Percentiles rank a stretch among this genome's conserved stretches.
Evolutionary conservation across 1,140 invertebrate species (phyloP).

Genomic region (Micrasema minimum): DNA sequence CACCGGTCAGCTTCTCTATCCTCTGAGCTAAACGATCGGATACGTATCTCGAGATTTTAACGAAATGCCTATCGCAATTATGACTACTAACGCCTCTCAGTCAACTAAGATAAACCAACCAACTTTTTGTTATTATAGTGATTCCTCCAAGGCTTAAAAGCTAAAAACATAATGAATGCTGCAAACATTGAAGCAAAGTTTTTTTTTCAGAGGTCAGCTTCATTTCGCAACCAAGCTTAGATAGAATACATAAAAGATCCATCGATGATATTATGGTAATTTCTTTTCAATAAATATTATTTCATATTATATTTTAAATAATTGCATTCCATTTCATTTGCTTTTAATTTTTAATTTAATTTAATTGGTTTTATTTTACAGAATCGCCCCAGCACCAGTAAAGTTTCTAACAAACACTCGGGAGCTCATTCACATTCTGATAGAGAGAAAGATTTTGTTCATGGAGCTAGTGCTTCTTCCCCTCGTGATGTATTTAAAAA

Average conservation of each 20-base stretch:
- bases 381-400: conserved; percentile 29
- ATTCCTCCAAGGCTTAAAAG: too few relatives aligned
- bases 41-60: too few relatives aligned
- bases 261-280: conserved; percentile 47
- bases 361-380: conserved; percentile 15
- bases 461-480: conserved; percentile 15
- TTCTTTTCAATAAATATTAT: too few relatives aligned
- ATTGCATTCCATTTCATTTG: neutral
- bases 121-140: too few relatives aligned
- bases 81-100: too few relatives aligned
- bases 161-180: too few relatives aligned
- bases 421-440: conserved; percentile 47
- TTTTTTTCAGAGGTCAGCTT: too few relatives aligned
- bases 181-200: too few relatives aligned
- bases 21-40: too few relatives aligned
- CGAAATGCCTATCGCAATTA: too few relatives aligned
- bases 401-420: conserved; percentile 42
- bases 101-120: too few relatives aligned
- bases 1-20: too few relatives aligned
- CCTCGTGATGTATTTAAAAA: conserved; percentile 30
- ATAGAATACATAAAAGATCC: conserved; percentile 39
- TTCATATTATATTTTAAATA: conserved; percentile 10
- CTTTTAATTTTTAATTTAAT: conserved; percentile 5
- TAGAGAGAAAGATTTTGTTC: conserved; percentile 48
- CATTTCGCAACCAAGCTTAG: neutral